phyloP scores from a whole-genome alignment of 2,888 invertebrate species.

The Pimpla rufipes region DNA sequence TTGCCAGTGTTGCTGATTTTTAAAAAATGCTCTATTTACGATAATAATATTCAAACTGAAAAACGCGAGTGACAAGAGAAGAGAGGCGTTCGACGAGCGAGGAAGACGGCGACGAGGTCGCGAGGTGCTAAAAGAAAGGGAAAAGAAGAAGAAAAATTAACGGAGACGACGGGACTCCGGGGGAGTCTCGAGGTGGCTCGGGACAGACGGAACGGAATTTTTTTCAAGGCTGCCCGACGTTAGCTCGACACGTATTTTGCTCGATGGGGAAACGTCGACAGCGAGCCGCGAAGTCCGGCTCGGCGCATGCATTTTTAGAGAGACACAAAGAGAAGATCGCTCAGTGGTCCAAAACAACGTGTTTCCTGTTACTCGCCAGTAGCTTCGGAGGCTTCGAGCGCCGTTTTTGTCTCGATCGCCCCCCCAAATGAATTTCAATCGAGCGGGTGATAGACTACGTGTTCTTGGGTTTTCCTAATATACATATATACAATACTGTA shows the following conservation, averaged over 20 bases:
- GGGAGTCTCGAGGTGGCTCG: background rate
- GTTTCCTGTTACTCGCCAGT: background rate
- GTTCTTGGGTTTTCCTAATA: slow-evolving; percentile 39
- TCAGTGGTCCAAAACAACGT: slow-evolving; percentile 1
- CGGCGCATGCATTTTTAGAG: slow-evolving; percentile 14
- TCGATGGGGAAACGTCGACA: background rate
- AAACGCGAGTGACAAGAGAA: background rate
- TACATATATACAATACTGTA: slow-evolving; percentile 9
- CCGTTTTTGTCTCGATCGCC: slow-evolving; percentile 6
- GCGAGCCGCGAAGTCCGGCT: background rate
- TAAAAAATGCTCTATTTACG: slow-evolving; percentile 20
- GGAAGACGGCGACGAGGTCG: slow-evolving; percentile 5
- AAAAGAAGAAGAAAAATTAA: background rate
- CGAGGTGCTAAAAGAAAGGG: slow-evolving; percentile 37
- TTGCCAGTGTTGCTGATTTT: slow-evolving; percentile 22
- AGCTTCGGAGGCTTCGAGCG: background rate
- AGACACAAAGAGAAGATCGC: slow-evolving; percentile 12
- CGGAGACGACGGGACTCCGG: background rate
- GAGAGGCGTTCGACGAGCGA: background rate
- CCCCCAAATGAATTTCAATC: background rate
- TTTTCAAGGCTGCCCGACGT: slow-evolving; percentile 12
- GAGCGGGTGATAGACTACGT: slow-evolving; percentile 23
- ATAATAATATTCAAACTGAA: background rate
- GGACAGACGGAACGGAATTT: background rate
- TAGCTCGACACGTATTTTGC: slow-evolving; percentile 26